phyloP scores from a whole-genome alignment of 2,113 vertebrate species.

The Alethe castanea region DNA sequence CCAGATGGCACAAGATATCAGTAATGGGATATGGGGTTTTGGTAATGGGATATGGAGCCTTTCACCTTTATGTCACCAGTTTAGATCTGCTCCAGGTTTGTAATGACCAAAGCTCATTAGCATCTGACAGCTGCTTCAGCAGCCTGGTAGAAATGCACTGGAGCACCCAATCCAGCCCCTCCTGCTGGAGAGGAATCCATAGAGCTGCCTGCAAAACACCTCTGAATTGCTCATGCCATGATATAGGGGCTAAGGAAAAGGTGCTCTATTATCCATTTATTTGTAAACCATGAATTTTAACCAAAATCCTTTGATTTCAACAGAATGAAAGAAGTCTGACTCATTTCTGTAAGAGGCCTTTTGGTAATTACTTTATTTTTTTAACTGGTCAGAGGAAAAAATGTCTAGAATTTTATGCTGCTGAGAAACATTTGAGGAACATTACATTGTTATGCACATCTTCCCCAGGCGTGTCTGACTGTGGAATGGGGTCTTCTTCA shows the following conservation, averaged over 20 bases:
- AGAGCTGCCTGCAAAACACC: not conserved
- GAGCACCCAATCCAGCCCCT: not conserved
- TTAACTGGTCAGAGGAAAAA: not conserved
- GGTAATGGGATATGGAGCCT: conserved; percentile 52
- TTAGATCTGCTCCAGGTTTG: conserved; percentile 52
- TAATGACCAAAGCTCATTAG: conserved; percentile 56
- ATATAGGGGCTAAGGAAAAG: not conserved
- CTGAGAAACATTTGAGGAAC: not conserved
- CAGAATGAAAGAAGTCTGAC: not conserved
- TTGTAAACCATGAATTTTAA: not conserved
- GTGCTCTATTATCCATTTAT: not conserved
- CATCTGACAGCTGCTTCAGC: conserved; percentile 54
- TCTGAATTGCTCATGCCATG: not conserved
- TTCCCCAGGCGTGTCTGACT: not conserved
- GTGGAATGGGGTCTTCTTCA: not conserved
- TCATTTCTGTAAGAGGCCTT: not conserved
- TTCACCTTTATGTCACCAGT: conserved; percentile 64
- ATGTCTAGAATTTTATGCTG: not conserved
- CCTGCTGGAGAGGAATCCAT: not conserved
- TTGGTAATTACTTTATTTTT: not conserved
- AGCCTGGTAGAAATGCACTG: conserved; percentile 8
- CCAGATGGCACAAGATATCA: conserved; percentile 51
- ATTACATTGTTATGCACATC: not conserved
- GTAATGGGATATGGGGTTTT: conserved; percentile 57
- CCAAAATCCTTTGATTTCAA: not conserved